phyloP scores from a whole-genome alignment of 2,113 vertebrate species.

The Campylomormyrus tamandua region DNA sequence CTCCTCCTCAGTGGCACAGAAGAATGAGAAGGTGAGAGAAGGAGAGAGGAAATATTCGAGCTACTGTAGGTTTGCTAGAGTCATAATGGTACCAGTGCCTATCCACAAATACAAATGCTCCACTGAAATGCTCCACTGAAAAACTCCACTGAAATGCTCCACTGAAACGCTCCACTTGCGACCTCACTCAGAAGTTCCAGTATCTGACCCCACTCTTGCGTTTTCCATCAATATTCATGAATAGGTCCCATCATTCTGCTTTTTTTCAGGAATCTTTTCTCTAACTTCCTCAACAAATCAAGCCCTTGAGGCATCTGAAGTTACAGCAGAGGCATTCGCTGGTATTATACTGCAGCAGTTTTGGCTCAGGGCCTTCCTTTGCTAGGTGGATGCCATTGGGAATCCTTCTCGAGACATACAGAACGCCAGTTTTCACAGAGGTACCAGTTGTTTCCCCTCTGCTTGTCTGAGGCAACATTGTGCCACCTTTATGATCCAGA shows the following conservation, averaged over 20 bases:
- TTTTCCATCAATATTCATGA: not conserved
- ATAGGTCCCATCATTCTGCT: not conserved
- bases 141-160: not conserved
- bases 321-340: not conserved
- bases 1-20: not conserved
- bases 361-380: not conserved
- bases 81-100: not conserved
- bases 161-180: not conserved
- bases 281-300: not conserved
- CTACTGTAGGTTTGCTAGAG: not conserved
- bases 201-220: not conserved
- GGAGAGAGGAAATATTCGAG: not conserved
- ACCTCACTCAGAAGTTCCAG: not conserved
- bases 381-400: not conserved
- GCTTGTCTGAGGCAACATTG: not conserved
- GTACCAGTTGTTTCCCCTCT: not conserved
- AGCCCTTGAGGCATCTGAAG: not conserved
- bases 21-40: not conserved
- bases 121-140: not conserved
- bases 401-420: not conserved
- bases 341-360: not conserved
- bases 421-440: not conserved
- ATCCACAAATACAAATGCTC: not conserved
- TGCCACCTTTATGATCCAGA: not conserved
- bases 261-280: not conserved